Percentiles rank a stretch among this genome's conserved stretches.
Conservation (phyloP, 2,797 vertebrate genomes). For the Pangasius krempfi region DNA sequence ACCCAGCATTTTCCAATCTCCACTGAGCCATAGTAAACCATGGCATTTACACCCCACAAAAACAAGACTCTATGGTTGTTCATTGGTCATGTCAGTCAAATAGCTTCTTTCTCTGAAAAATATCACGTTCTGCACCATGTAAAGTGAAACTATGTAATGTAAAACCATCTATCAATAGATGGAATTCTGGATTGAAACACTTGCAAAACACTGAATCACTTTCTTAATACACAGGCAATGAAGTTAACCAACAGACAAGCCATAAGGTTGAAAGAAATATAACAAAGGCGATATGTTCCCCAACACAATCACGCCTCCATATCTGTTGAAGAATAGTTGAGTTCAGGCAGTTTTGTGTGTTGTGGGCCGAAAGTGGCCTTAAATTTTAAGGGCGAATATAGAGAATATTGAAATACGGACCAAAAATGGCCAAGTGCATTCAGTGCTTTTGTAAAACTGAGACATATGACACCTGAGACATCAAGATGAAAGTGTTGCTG, state of each 20-base stretch:
- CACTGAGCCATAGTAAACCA: not conserved
- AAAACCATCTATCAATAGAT: not conserved
- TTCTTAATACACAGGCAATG: not conserved
- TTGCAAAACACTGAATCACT: not conserved
- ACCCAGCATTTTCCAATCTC: not conserved
- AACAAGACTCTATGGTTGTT: not conserved
- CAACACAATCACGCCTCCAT: not conserved
- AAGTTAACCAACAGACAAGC: not conserved
- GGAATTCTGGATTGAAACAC: not conserved
- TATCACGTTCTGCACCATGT: not conserved
- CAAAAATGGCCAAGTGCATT: not conserved
- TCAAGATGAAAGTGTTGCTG: not conserved
- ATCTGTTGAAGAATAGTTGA: not conserved
- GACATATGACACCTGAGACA: not conserved
- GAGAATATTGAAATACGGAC: not conserved
- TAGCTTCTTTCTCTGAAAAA: not conserved
- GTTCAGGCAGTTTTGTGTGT: not conserved
- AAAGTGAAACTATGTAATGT: not conserved
- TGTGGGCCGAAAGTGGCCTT: not conserved
- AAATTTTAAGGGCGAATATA: too few species aligned
- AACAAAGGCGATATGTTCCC: not conserved
- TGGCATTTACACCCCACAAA: not conserved
- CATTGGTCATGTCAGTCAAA: not conserved
- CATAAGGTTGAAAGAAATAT: not conserved
- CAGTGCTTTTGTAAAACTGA: not conserved